Percentiles rank a stretch among this genome's conserved stretches.
phyloP scores from a whole-genome alignment of 2,797 vertebrate genomes.

The Rhynchotus rufescens region DNA sequence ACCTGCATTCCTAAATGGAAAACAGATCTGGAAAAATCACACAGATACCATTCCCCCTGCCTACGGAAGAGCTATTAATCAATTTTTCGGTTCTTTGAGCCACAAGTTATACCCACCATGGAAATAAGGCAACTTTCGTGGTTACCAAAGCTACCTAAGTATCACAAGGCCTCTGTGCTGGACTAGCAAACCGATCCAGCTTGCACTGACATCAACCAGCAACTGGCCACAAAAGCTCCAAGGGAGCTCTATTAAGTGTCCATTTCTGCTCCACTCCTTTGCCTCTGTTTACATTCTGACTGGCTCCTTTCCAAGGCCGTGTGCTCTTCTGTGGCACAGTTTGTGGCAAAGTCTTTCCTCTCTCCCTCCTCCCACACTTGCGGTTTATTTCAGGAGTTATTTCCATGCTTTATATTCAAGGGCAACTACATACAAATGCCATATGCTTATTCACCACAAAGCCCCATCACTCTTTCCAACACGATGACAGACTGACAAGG shows the following conservation, averaged over 20 bases:
- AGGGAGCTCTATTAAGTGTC: neutral
- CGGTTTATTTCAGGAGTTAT: neutral
- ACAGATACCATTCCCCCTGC: neutral
- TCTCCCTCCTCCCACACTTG: neutral
- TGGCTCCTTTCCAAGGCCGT: neutral
- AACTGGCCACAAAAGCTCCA: neutral
- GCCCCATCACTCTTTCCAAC: neutral
- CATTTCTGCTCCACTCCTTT: neutral
- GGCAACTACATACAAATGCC: neutral
- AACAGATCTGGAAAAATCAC: neutral
- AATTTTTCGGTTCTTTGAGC: neutral
- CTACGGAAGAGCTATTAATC: neutral
- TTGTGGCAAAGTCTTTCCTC: neutral
- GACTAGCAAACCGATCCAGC: neutral
- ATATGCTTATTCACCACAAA: constrained; percentile 17
- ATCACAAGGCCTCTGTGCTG: neutral
- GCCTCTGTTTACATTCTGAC: neutral
- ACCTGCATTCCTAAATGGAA: constrained; percentile 12
- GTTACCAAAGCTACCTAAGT: neutral
- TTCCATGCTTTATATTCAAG: neutral
- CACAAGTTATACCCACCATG: neutral
- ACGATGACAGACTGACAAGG: neutral
- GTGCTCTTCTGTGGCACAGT: neutral
- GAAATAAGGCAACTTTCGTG: neutral
- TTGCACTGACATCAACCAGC: neutral